Conservation (phyloP, 2,797 vertebrate genomes). For the Geotria australis region DNA sequence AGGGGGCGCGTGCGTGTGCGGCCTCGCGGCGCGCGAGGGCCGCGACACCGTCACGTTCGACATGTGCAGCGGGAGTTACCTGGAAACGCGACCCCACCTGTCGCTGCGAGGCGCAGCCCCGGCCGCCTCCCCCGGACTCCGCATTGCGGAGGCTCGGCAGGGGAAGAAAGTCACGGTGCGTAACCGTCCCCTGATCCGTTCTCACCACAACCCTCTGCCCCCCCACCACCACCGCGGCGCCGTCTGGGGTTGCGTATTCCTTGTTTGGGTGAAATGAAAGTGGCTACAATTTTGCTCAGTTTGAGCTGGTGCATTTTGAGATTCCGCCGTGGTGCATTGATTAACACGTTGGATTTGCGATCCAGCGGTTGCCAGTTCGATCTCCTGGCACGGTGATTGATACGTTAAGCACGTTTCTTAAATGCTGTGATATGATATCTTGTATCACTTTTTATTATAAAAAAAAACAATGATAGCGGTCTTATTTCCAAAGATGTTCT, state of each 20-base stretch:
- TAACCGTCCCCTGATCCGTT: background rate
- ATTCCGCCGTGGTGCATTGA: no score
- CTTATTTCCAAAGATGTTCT: background rate
- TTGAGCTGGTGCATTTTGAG: no score
- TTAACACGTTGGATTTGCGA: no score
- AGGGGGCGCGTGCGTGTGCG: constrained; percentile 16
- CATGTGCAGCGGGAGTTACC: constrained; percentile 21
- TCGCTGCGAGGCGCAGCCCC: constrained; percentile 8
- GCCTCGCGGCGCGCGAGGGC: constrained; percentile 13
- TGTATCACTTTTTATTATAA: background rate
- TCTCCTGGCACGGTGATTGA: background rate
- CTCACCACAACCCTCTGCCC: no score
- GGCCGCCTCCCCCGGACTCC: constrained; percentile 4
- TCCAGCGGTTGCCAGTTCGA: no score
- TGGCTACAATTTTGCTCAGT: no score
- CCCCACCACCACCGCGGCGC: no score
- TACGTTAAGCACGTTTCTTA: background rate
- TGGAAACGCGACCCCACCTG: constrained; percentile 15
- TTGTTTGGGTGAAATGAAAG: no score
- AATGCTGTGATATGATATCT: background rate
- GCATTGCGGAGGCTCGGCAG: constrained; percentile 24
- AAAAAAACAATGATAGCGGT: background rate
- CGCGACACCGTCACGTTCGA: constrained; percentile 17
- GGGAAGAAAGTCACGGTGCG: constrained; percentile 36
- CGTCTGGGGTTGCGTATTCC: no score